Evolutionary conservation across 2,888 invertebrate genomes (phyloP).

Genomic region (Stenolophus ochropezus): DNA sequence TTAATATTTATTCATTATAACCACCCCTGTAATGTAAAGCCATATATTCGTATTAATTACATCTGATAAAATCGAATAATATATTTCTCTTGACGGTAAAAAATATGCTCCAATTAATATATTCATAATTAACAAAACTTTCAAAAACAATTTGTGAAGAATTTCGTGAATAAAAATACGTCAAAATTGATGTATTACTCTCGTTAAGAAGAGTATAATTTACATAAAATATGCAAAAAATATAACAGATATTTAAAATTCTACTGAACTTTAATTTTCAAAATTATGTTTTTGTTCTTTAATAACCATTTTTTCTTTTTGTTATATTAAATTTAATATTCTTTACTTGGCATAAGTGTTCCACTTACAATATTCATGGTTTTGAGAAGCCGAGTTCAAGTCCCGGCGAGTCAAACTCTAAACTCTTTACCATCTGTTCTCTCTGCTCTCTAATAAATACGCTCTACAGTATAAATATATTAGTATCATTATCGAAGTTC

Average conservation of each 20-base stretch:
- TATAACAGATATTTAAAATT: not conserved
- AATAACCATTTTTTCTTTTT: too few relatives aligned
- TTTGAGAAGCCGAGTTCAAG: too few relatives aligned
- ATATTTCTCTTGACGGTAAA: constrained; percentile 13
- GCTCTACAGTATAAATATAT: too few relatives aligned
- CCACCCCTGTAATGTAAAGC: constrained; percentile 18
- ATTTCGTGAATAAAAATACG: not conserved
- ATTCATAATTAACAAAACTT: constrained; percentile 30
- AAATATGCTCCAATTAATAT: constrained; percentile 16
- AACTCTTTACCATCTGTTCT: too few relatives aligned
- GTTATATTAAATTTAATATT: not conserved
- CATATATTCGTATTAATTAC: constrained; percentile 5
- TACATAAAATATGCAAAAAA: too few relatives aligned
- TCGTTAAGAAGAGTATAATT: not conserved
- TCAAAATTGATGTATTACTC: not conserved
- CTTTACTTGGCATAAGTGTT: not conserved
- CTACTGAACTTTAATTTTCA: not conserved
- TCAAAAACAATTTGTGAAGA: constrained; percentile 5
- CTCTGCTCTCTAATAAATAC: too few relatives aligned
- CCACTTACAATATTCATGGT: not conserved
- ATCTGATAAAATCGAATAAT: constrained; percentile 20
- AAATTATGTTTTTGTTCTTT: too few relatives aligned
- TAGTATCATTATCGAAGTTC: too few relatives aligned
- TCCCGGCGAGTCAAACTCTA: too few relatives aligned
- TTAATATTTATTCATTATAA: constrained; percentile 6